A percentile compares a stretch with the other conserved stretches of the same genome.
Conservation (phyloP, 2,113 vertebrate genomes). For the Sinocyclocheilus anshuiensis region DNA sequence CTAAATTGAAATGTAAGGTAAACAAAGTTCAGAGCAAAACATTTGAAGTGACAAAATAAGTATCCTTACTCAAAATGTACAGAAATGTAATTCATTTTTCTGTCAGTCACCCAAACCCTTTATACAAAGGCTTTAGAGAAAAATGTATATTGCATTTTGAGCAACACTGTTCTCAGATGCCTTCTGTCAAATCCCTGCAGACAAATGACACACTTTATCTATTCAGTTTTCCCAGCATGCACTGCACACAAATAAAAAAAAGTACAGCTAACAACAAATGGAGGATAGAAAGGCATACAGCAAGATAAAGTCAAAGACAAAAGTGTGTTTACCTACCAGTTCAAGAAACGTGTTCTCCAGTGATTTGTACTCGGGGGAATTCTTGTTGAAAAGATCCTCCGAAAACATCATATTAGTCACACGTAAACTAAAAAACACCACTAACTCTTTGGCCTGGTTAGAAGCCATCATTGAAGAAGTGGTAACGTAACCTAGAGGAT, state of each 20-base stretch:
- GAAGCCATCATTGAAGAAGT: slow-evolving; percentile 76
- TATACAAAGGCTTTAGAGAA: not conserved
- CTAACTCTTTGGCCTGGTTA: slow-evolving; percentile 81
- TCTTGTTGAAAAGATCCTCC: slow-evolving; percentile 90
- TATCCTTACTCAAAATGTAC: not conserved
- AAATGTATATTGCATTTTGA: not conserved
- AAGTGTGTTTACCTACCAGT: slow-evolving; percentile 84
- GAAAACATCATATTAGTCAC: slow-evolving; percentile 93
- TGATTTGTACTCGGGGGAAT: slow-evolving; percentile 86
- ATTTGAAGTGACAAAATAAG: not conserved
- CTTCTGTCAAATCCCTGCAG: not conserved
- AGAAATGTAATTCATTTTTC: not conserved
- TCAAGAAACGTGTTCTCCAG: slow-evolving; percentile 87
- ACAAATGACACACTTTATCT: slow-evolving; percentile 17
- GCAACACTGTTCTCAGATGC: slow-evolving; percentile 14
- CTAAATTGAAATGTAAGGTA: not conserved
- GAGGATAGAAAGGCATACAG: slow-evolving; percentile 63
- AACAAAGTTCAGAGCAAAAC: not conserved
- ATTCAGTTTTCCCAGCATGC: not conserved
- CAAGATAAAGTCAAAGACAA: slow-evolving; percentile 63
- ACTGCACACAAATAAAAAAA: not conserved
- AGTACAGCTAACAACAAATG: slow-evolving; percentile 58
- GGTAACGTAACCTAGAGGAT: slow-evolving; percentile 70
- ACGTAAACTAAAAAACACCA: slow-evolving; percentile 93
- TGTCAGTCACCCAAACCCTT: not conserved